Base-by-base conservation (phyloP, 1,140 invertebrate species). In the Drosophila tsacasi region DNA sequence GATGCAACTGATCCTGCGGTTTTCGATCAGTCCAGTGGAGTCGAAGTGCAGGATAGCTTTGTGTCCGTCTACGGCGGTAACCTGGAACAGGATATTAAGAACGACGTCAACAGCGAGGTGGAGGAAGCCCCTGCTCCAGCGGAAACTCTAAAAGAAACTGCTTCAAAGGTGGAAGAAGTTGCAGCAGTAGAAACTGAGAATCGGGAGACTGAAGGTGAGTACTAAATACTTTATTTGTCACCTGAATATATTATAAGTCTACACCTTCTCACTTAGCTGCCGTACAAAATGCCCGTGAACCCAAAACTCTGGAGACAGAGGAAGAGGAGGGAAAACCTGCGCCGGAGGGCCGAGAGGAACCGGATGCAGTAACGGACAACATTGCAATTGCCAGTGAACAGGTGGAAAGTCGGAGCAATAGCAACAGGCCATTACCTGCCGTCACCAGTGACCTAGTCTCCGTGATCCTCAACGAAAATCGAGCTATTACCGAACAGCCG, bases 21-120 rank as follows among this genome's bases (percentile, higher is more conserved):
- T 27, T 35, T 58, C 10, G 17, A 21, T 12, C 37, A 57, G n/a
- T 17, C 37, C 13, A 57, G 37, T 23, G 23, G 5, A 30, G 10
- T 32, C 7, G 47, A 50, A 13, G 49, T 64, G 6, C 59, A 66
- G 3, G 79, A 82, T 15, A 65, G 67, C 17, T 83, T 87, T 47
- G 80, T 77, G 0, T 80, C 83, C 0, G 47, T 81, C 27, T 79
- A 67, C 3, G 77, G 62, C n/a, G 81, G 55, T 21, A 83, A 63
- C 0, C 50, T 87, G 21, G 84, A 87, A 46, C 76, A 92, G 63
- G 74, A 78, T 17, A 92, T 92, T 42, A 82, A 78, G 0, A 81
- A 87, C 60, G 87, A 79, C 2, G 83, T 92, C 7, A 87, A 87
- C 46, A 79, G 59, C 40, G 91, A 91, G 58, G 75, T 92, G 32